Percentiles rank a stretch among this genome's conserved stretches.
Evolutionary conservation across 2,113 vertebrate genomes (phyloP).

Genomic region (Odobenus rosmarus): DNA sequence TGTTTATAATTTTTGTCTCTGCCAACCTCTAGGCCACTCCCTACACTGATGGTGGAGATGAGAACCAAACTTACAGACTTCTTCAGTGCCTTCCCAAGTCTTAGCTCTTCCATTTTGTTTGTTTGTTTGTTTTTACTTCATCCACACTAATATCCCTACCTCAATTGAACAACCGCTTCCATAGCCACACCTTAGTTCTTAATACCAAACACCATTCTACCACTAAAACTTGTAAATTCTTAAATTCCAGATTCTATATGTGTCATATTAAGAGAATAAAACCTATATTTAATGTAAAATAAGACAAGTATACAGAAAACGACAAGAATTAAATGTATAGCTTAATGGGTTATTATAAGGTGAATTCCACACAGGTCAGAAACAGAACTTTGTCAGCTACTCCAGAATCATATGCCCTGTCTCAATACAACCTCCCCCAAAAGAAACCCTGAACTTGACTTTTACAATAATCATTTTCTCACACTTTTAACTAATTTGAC

Average conservation of each 20-base stretch:
- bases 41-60: background rate
- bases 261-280: background rate
- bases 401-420: background rate
- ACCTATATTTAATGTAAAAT: background rate
- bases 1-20: constrained; percentile 4
- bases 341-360: background rate
- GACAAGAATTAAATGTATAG: background rate
- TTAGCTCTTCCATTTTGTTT: background rate
- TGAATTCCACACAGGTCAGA: background rate
- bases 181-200: background rate
- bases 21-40: background rate
- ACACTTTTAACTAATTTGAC: background rate
- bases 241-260: background rate
- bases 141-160: background rate
- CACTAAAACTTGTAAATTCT: background rate
- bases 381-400: background rate
- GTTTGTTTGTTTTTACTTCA: background rate
- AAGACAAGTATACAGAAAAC: background rate
- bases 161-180: background rate
- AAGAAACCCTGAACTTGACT: background rate
- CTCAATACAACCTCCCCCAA: background rate
- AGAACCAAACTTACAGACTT: background rate
- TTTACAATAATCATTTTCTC: background rate
- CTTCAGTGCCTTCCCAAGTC: background rate
- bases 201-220: background rate